Evolutionary conservation across 2,888 invertebrate genomes (phyloP), one percentile per base, ranked within the genome.

Genomic region (Agonopterix alstromeriana): DNA sequence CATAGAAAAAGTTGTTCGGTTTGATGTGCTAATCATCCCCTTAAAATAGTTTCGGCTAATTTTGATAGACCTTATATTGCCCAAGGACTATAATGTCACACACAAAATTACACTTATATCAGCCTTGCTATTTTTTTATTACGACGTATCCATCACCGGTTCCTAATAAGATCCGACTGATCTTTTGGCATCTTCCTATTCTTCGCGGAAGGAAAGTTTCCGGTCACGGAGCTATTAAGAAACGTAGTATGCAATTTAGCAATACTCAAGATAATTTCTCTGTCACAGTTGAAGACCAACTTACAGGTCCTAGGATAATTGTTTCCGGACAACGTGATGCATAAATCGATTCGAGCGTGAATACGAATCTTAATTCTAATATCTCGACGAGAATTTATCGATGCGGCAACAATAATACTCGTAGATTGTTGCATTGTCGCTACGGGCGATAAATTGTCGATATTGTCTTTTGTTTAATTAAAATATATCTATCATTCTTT

Each of bases 281-380:
- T 73, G 71, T 73, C 73, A 65, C 70, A 70, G 58, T 59, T 64
- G 67, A 66, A 63, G 59, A 67, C 62, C 60, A 59, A 55, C 54
- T 55, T 38, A 50, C 49, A 48, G 49, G 48, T 50, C 48, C 52
- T 58, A 49, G 48, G 60, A 65, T 79, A 75, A 78, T 74, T 70
- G 70, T 78, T 79, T 78, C 79, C 76, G 67, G 66, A 62, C 59
- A 69, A 70, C 73, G 68, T 73, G 75, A 73, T 67, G 65, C 70
- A 78, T 80, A 77, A 82, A 80, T 78, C 73, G 71, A 74, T 70
- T 66, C 59, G 65, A 68, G 63, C 68, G 67, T 58, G 67, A 70
- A 71, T 71, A 63, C 65, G 65, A 71, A 65, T 61, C 63, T 65
- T 69, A 65, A 66, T 67, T 70, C 67, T 67, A 69, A 70, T 69